Evolutionary conservation across 35 echinoderm and acorn worm genomes (phyloP).

Genomic region (Ptychodera flava): DNA sequence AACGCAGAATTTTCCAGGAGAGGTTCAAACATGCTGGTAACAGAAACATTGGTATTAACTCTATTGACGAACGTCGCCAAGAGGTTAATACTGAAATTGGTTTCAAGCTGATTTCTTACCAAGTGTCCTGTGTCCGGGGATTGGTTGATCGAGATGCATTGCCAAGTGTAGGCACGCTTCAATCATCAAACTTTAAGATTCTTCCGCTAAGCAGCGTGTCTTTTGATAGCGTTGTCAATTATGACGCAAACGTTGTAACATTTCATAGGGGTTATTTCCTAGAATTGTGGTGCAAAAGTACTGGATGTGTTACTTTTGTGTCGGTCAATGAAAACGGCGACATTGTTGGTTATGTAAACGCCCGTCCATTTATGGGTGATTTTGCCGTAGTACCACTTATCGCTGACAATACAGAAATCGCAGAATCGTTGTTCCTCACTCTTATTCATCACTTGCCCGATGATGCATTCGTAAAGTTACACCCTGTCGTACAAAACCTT

Average conservation of each 20-base stretch:
- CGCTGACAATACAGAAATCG: not conserved
- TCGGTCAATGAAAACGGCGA: not conserved
- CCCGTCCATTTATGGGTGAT: not conserved
- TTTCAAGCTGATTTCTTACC: not conserved
- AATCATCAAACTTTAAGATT: too few relatives aligned
- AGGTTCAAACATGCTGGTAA: not conserved
- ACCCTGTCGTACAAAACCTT: not conserved
- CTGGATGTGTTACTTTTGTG: not conserved
- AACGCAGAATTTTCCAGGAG: not conserved
- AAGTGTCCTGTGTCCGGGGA: not conserved
- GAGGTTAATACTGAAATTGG: not conserved
- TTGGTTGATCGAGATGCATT: not conserved
- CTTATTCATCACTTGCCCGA: not conserved
- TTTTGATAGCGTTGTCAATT: not conserved
- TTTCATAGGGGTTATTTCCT: not conserved
- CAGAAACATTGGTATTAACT: not conserved
- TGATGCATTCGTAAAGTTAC: not conserved
- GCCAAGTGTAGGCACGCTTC: not conserved
- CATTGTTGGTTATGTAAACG: not conserved
- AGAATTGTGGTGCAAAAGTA: not conserved
- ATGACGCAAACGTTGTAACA: not conserved
- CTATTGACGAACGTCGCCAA: not conserved
- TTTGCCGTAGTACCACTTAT: not conserved
- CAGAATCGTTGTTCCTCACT: not conserved
- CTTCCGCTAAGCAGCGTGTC: not conserved